A percentile compares a stretch with the other conserved stretches of the same genome.
These are phyloP conservation scores for Heteronetta atricapilla DNA, from an alignment of 2,113 vertebrate species.

Conservation along the genomic window DNA sequence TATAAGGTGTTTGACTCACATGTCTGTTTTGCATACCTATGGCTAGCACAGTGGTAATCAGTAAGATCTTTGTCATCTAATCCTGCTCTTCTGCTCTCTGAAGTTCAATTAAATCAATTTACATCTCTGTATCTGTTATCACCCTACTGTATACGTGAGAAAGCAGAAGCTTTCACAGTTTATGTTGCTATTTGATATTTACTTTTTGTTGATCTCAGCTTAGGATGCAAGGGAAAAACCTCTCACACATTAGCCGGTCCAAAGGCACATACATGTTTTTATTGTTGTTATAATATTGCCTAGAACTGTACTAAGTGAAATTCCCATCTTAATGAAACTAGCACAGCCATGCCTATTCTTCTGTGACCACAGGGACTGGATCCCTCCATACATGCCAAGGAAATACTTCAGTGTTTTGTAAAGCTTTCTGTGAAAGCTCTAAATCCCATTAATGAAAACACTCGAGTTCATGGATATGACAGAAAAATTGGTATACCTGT, in stretches of 20 bases:
- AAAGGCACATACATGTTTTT: background rate
- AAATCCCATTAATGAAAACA: background rate
- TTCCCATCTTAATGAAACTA: background rate
- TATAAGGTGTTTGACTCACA: background rate
- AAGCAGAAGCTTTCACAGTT: background rate
- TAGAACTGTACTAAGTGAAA: background rate
- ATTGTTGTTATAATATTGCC: background rate
- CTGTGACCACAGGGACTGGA: background rate
- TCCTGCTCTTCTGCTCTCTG: background rate
- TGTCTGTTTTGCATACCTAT: background rate
- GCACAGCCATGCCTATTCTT: background rate
- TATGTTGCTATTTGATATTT: background rate
- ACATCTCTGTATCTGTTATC: background rate
- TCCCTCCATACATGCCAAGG: background rate
- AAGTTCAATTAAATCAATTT: background rate
- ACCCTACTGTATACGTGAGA: background rate
- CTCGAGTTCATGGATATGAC: background rate
- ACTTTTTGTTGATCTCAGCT: background rate
- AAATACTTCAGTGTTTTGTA: background rate
- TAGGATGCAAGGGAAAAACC: background rate
- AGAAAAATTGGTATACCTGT: background rate
- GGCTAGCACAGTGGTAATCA: background rate
- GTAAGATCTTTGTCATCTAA: background rate
- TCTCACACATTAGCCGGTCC: background rate
- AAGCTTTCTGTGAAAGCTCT: background rate